These are phyloP conservation scores for Syrmaticus mikado DNA, from an alignment of 2,113 vertebrate species.

Conservation along the genomic window DNA sequence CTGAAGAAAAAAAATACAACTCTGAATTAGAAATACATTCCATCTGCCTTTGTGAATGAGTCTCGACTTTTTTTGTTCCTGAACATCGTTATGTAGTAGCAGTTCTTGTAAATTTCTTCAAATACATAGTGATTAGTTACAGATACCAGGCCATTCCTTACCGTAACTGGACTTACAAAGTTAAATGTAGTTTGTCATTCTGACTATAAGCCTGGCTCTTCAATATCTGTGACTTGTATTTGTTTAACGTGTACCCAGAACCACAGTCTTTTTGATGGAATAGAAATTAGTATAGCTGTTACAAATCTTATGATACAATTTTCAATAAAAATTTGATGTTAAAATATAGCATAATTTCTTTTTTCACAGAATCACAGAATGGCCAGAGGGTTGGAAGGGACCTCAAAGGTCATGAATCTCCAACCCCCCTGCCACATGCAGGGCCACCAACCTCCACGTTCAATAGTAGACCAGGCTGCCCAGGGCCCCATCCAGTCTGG, in stretches of 20 bases:
- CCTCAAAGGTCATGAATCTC: too few species aligned
- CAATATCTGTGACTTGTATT: neutral
- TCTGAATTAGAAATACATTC: neutral
- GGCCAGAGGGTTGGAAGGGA: too few species aligned
- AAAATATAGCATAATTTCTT: neutral
- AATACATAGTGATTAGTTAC: neutral
- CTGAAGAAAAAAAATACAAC: neutral
- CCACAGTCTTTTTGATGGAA: neutral
- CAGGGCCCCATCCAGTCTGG: too few species aligned
- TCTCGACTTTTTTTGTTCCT: neutral
- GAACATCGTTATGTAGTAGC: neutral
- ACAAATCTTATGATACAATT: neutral
- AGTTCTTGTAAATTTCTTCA: neutral
- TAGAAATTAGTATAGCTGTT: neutral
- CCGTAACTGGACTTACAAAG: neutral
- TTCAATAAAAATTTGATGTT: neutral
- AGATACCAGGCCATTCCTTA: neutral
- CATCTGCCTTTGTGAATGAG: neutral
- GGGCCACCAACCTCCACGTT: too few species aligned
- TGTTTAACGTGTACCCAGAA: neutral
- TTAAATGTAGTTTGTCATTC: neutral
- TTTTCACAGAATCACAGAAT: neutral
- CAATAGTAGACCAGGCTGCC: too few species aligned
- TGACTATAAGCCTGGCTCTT: neutral
- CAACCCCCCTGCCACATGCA: too few species aligned